phyloP scores from a whole-genome alignment of 2,888 invertebrate genomes.

The Omphaloscelis lunosa region DNA sequence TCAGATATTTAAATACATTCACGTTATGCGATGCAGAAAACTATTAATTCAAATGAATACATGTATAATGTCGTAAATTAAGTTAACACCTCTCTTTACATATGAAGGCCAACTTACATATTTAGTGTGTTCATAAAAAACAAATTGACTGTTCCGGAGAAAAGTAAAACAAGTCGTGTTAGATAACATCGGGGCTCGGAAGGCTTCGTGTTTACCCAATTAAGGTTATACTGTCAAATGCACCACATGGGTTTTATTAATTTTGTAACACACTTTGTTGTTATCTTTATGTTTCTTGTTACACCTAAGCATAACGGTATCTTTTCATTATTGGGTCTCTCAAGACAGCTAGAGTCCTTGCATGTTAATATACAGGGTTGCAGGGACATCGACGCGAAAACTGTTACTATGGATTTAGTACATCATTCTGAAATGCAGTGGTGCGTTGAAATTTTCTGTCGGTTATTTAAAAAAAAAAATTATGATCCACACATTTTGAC shows the following conservation, averaged over 20 bases:
- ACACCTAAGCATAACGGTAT: not conserved
- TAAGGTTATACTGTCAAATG: slow-evolving; percentile 40
- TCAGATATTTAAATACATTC: slow-evolving; percentile 56
- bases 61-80: slow-evolving; percentile 51
- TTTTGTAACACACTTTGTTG: slow-evolving; percentile 41
- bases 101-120: slow-evolving; percentile 35
- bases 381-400: too few species aligned
- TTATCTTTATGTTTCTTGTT: slow-evolving; percentile 21
- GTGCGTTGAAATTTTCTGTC: too few species aligned
- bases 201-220: slow-evolving; percentile 51
- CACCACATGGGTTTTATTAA: slow-evolving; percentile 43
- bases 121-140: slow-evolving; percentile 50
- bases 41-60: slow-evolving; percentile 53
- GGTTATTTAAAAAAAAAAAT: too few species aligned
- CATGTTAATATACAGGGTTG: too few species aligned
- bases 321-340: too few species aligned
- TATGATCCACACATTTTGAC: too few species aligned
- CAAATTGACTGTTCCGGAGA: slow-evolving; percentile 47
- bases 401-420: too few species aligned
- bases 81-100: slow-evolving; percentile 42
- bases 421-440: too few species aligned
- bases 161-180: slow-evolving; percentile 41
- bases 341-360: too few species aligned
- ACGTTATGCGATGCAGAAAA: slow-evolving; percentile 26
- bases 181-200: slow-evolving; percentile 50